Percentiles rank a stretch among this genome's conserved stretches.
These are phyloP conservation scores for Cheilosia urbana DNA, from an alignment of 2,888 invertebrate species.

Conservation along the genomic window DNA sequence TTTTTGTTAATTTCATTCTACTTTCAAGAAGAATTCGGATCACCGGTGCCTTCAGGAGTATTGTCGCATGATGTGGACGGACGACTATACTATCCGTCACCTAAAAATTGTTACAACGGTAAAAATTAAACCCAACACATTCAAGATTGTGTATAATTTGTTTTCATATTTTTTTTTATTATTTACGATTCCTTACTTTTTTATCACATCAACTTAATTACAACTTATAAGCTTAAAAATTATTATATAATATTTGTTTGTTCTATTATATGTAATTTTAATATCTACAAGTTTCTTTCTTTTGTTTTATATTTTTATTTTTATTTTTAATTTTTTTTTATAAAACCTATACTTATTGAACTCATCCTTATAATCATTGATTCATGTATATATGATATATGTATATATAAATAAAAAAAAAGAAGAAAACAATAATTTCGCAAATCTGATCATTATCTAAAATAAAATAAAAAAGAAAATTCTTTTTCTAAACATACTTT, in stretches of 20 bases:
- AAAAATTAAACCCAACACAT: not conserved
- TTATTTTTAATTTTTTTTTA: conserved; percentile 36
- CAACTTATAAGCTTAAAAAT: conserved; percentile 68
- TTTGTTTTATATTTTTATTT: not conserved
- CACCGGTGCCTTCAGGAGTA: too few relatives aligned
- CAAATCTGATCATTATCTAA: conserved; percentile 33
- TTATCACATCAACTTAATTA: conserved; percentile 76
- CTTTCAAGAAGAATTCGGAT: too few relatives aligned
- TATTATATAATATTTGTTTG: conserved; percentile 23
- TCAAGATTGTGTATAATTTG: conserved; percentile 18
- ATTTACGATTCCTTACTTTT: conserved; percentile 71
- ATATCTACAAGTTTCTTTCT: conserved; percentile 63
- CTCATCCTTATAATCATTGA: conserved; percentile 46
- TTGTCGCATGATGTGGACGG: too few relatives aligned
- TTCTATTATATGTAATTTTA: conserved; percentile 59
- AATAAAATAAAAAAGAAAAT: conserved; percentile 29
- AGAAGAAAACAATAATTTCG: conserved; percentile 15
- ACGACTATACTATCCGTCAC: too few relatives aligned
- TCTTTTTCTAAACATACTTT: conserved; percentile 19
- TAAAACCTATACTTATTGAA: conserved; percentile 66
- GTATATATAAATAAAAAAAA: conserved; percentile 33
- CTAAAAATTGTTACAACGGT: not conserved
- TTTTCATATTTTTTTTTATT: conserved; percentile 55
- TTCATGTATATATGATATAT: conserved; percentile 10
- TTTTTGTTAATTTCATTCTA: too few relatives aligned